phyloP scores from a whole-genome alignment of 2,888 invertebrate species.

The Philereme vetulata region DNA sequence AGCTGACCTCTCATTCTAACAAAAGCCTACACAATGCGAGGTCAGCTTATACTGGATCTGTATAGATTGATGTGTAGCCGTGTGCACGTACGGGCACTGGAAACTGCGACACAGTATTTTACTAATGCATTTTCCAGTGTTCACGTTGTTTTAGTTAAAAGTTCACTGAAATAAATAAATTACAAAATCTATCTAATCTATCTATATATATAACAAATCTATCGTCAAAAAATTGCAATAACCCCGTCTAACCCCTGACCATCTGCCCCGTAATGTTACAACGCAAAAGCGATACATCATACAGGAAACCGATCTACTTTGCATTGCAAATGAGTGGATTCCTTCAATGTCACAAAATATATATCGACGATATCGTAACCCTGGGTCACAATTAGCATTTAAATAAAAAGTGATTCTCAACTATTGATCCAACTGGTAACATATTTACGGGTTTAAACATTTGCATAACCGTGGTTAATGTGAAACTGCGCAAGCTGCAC shows the following conservation, averaged over 20 bases:
- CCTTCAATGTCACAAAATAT: conserved; percentile 66
- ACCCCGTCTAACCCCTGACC: conserved; percentile 31
- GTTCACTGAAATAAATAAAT: no score
- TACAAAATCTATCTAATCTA: no score
- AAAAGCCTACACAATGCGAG: no score
- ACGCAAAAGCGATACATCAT: conserved; percentile 45
- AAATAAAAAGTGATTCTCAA: conserved; percentile 77
- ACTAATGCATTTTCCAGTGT: no score
- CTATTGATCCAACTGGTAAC: conserved; percentile 68
- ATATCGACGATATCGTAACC: conserved; percentile 44
- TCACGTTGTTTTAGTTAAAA: no score
- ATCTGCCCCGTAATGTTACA: conserved; percentile 63
- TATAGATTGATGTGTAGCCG: no score
- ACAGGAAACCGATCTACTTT: conserved; percentile 64
- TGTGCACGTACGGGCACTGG: no score
- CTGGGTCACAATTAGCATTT: conserved; percentile 76
- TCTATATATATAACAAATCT: no score
- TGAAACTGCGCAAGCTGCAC: conserved; percentile 43
- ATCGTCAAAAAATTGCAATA: conserved; percentile 3
- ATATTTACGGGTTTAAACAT: conserved; percentile 52
- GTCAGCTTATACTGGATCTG: no score
- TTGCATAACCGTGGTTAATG: conserved; percentile 46
- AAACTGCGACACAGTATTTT: no score
- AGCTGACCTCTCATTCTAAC: no score
- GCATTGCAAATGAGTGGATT: conserved; percentile 74